Percentiles rank a stretch among this genome's conserved stretches.
Conservation (phyloP, 2,888 invertebrate species). For the Xestia rhomboidea region DNA sequence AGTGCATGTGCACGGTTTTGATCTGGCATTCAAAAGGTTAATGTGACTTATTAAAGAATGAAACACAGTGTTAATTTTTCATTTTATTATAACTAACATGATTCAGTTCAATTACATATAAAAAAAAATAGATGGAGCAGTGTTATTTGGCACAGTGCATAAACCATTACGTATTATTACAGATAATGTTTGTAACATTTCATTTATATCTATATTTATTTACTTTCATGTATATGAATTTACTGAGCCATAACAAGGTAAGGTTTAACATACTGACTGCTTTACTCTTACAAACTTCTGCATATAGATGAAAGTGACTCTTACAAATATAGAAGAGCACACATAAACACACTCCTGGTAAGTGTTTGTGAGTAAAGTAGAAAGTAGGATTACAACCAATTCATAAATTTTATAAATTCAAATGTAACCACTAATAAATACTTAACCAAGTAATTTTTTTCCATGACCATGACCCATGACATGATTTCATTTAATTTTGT, state of each 20-base stretch:
- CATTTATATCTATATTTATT: slow-evolving; percentile 37
- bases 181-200: slow-evolving; percentile 61
- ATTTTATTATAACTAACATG: slow-evolving; percentile 67
- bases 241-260: slow-evolving; percentile 63
- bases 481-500: slow-evolving; percentile 52
- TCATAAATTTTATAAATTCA: slow-evolving; percentile 65
- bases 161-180: slow-evolving; percentile 60
- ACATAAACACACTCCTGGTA: neutral
- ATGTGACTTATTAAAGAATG: slow-evolving; percentile 15
- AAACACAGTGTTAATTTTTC: slow-evolving; percentile 25
- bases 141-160: slow-evolving; percentile 77
- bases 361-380: slow-evolving; percentile 54
- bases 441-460: slow-evolving; percentile 54
- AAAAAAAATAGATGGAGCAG: slow-evolving; percentile 63
- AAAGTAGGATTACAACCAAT: slow-evolving; percentile 60
- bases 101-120: slow-evolving; percentile 66
- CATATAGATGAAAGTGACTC: neutral
- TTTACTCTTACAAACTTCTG: slow-evolving; percentile 43
- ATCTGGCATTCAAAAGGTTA: no score
- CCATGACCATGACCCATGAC: slow-evolving; percentile 44
- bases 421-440: slow-evolving; percentile 65
- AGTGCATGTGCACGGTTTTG: no score
- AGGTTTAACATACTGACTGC: slow-evolving; percentile 45
- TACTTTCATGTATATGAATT: slow-evolving; percentile 24
- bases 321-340: slow-evolving; percentile 1